Evolutionary conservation across 2,113 vertebrate species (phyloP), one percentile per base, ranked within the genome.

Genomic region (Zosterops japonicus): DNA sequence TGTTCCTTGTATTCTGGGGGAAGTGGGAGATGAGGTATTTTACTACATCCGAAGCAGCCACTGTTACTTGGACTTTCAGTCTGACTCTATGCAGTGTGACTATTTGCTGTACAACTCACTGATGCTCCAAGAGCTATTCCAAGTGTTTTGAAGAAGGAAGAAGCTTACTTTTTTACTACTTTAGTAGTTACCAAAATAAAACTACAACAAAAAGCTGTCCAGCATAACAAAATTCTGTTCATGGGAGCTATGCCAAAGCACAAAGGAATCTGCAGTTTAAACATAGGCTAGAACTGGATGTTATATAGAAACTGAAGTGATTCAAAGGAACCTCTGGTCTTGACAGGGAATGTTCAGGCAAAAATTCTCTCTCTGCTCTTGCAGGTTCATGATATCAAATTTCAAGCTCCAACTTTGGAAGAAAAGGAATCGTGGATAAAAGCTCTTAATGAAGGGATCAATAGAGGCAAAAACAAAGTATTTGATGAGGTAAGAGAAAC

Each of bases 361-460:
- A 33, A 72, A 79, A 76, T 47, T 83, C n/a, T 92, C 41, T 86
- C 36, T 94, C 63, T 77, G 33, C 79, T 85, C 57, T 96, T 95
- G 67, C 97, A 99, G 99, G 98, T 99, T 80, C 98, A 98, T 60
- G 98, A 99, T 95, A 97, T 99, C 81, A 99, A 99, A 91, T 98
- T 99, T 91, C 99, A 99, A 93, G 98, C 98, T 92, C 95, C 97
- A 84, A 98, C 90, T 57, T 97, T 84, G 53, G 99, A 99, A 85
- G 99, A 99, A 92, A 99, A 99, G 94, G 99, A 99, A 16, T 98
- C 98, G 0, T 99, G 99, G 99, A 99, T 99, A 94, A 99, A 98
- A 97, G 99, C 99, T 46, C 97, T 99, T 82, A 98, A 98, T 42
- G 99, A 99, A 83, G 99, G 98, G 50, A 99, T 99, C 97, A 98